Percentiles rank a stretch among this genome's conserved stretches.
Evolutionary conservation across 1,140 invertebrate species (phyloP).

Genomic region (Pseudoatta argentina): DNA sequence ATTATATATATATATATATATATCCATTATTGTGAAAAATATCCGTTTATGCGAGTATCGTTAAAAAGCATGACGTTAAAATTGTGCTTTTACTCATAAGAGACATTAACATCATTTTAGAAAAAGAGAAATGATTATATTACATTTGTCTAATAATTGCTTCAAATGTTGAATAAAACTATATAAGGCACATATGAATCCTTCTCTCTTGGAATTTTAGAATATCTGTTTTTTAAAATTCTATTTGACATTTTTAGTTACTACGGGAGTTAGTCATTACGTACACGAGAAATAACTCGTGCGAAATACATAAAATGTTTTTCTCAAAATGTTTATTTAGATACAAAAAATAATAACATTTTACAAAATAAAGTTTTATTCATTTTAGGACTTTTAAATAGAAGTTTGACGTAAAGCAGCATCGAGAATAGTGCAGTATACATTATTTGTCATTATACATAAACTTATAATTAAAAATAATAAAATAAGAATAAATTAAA

Average conservation of each 20-base stretch:
- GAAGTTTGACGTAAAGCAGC: neutral
- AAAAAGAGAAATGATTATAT: neutral
- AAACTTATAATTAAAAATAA: neutral
- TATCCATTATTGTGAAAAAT: neutral
- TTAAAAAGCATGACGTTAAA: neutral
- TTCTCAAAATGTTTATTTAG: conserved; percentile 17
- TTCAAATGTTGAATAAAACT: neutral
- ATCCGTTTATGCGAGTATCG: neutral
- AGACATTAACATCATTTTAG: neutral
- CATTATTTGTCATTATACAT: neutral
- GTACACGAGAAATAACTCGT: neutral
- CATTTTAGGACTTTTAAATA: conserved; percentile 9
- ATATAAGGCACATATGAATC: neutral
- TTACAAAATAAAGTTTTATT: neutral
- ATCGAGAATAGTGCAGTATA: neutral
- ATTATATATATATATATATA: neutral
- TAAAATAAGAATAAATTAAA: no score
- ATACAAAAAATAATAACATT: conserved; percentile 5
- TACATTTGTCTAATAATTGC: neutral
- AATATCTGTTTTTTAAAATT: neutral
- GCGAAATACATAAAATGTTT: conserved; percentile 5
- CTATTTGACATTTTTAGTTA: neutral
- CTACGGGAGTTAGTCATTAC: neutral
- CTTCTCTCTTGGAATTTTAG: neutral
- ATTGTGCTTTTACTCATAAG: neutral